Percentiles rank a stretch among this genome's conserved stretches.
Conservation (phyloP, 2,113 vertebrate genomes). For the Misgurnus anguillicaudatus region DNA sequence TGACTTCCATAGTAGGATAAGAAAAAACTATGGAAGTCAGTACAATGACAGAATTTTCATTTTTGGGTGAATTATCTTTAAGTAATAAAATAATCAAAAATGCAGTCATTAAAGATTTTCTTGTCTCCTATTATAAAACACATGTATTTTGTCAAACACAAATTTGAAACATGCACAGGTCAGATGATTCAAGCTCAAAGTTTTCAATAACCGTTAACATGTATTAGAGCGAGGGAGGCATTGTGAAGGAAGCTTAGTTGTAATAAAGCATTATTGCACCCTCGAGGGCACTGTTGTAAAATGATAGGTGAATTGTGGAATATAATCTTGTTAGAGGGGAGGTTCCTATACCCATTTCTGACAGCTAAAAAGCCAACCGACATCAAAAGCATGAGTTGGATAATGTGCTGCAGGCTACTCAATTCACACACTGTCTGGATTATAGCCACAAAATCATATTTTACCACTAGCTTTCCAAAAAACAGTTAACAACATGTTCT, state of each 20-base stretch:
- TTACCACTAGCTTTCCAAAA: not conserved
- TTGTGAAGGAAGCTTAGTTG: constrained; percentile 73
- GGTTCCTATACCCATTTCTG: constrained; percentile 31
- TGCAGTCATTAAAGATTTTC: too few species aligned
- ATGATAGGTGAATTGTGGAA: constrained; percentile 68
- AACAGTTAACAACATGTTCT: too few species aligned
- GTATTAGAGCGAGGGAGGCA: constrained; percentile 63
- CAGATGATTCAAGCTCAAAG: constrained; percentile 68
- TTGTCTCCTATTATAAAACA: not conserved
- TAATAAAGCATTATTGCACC: constrained; percentile 81
- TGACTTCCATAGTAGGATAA: too few species aligned
- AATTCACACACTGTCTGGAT: constrained; percentile 23
- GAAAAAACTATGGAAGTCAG: too few species aligned
- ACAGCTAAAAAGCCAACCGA: not conserved
- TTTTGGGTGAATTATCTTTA: too few species aligned
- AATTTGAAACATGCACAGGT: constrained; percentile 65
- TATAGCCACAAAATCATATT: too few species aligned
- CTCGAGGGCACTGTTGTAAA: constrained; percentile 64
- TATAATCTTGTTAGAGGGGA: constrained; percentile 60
- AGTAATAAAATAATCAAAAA: too few species aligned
- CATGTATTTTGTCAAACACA: constrained; percentile 13
- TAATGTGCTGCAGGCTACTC: not conserved
- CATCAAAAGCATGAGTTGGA: not conserved
- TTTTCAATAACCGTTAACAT: constrained; percentile 77
- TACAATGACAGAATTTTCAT: too few species aligned